Evolutionary conservation across 2,797 vertebrate genomes (phyloP), one percentile per base, ranked within the genome.

Genomic region (Silurus aristotelis): DNA sequence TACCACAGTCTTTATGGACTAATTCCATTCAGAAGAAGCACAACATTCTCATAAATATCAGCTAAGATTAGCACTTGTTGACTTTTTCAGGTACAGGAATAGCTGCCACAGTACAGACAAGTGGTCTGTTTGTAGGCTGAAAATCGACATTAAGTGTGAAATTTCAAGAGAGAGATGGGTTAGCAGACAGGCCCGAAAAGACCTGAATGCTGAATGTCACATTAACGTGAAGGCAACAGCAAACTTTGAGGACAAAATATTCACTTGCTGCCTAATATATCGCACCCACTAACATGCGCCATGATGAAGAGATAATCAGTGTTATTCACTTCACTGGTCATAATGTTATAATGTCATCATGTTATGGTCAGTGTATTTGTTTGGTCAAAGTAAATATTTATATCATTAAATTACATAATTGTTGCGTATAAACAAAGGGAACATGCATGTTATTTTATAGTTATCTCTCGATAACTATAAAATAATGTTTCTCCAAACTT

Each of bases 131-230:
- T 85, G 60, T n/a, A 78, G 64, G 27, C 25, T 72, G 43, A 70
- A 88, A 78, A 58, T 85, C 70, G 31, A 83, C 83, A 78, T 70
- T 52, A 84, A 73, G 52, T 87, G 89, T 27, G 87, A 88, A 87
- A 83, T 38, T 83, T 83, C 67, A 85, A 43, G 60, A 82, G n/a
- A 83, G 17, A 38, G 31, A 64, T 31, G 84, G 80, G 83, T 82
- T 60, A 84, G 48, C 79, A 82, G 61, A 56, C 66, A 58, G 82
- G 68, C 81, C 75, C 19, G 46, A 85, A 17, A 67, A 89, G 61
- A 82, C 68, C 71, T 43, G 48, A 60, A 84, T 43, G 82, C 85
- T 80, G 78, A 88, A 88, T 85, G 60, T 87, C 83, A 87, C 85
- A 82, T 72, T 66, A 56, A 60, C 80, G 80, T 86, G 86, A 86